Conservation (phyloP, 2,797 vertebrate genomes). For the Onychomys torridus region DNA sequence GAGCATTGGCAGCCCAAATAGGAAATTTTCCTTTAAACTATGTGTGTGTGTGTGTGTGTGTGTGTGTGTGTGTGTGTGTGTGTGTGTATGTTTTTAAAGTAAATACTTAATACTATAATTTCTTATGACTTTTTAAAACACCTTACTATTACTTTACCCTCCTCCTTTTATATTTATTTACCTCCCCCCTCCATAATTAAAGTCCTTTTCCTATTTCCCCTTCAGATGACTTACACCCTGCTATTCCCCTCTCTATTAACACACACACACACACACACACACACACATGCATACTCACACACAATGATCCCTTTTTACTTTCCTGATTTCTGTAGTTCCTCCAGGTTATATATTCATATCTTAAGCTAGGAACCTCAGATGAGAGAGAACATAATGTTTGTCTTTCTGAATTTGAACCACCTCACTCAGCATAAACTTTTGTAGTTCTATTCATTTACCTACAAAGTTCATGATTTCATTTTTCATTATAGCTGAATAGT, state of each 20-base stretch:
- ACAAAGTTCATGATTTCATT: background rate
- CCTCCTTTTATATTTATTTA: background rate
- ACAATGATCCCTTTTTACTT: background rate
- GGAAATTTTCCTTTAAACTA: background rate
- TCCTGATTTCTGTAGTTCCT: background rate
- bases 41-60: no score
- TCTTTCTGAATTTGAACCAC: background rate
- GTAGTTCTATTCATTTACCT: background rate
- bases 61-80: no score
- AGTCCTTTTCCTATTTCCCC: background rate
- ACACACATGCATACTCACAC: background rate
- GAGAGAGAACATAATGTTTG: background rate
- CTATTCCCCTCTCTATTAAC: background rate
- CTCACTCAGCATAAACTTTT: background rate
- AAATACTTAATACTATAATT: background rate
- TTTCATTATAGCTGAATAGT: background rate
- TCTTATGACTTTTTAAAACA: background rate
- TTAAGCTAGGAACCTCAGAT: background rate
- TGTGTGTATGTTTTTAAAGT: background rate
- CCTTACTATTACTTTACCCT: background rate
- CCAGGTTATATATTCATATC: background rate
- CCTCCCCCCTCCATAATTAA: background rate
- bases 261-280: background rate
- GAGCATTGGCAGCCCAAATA: background rate
- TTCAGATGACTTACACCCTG: background rate